These are phyloP conservation scores for Lasiommata megera DNA, from an alignment of 2,888 invertebrate genomes.

Conservation along the genomic window DNA sequence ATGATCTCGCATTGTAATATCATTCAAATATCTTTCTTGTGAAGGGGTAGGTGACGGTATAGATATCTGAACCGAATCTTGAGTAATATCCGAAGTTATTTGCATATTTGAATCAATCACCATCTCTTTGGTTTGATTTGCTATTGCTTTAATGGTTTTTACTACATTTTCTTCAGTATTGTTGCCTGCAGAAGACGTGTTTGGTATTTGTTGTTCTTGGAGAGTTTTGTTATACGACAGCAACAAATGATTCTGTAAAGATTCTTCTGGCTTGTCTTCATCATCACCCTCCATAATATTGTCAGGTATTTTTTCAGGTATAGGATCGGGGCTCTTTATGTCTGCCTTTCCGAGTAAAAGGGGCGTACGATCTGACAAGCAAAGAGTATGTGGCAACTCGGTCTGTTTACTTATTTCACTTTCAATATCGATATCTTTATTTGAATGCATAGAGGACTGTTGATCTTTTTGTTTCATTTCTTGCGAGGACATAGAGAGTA, in stretches of 20 bases:
- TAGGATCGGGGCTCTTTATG: conserved; percentile 74
- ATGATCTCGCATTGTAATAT: conserved; percentile 83
- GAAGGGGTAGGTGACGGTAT: conserved; percentile 85
- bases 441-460: conserved; percentile 45
- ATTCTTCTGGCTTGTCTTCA: conserved; percentile 72
- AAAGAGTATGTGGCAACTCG: conserved; percentile 68
- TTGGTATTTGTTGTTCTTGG: conserved; percentile 47
- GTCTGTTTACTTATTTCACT: conserved; percentile 76
- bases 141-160: conserved; percentile 78
- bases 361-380: conserved; percentile 64
- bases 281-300: conserved; percentile 75
- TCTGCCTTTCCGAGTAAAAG: conserved; percentile 71
- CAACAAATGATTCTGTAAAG: conserved; percentile 53
- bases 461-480: conserved; percentile 45
- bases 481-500: conserved; percentile 44
- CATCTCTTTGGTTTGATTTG: conserved; percentile 79
- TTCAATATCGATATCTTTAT: conserved; percentile 73
- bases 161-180: conserved; percentile 66
- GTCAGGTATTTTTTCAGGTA: conserved; percentile 77
- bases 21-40: conserved; percentile 83
- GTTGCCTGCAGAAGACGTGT: conserved; percentile 40
- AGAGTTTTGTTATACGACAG: conserved; percentile 58
- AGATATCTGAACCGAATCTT: conserved; percentile 84
- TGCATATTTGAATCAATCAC: conserved; percentile 80
- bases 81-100: conserved; percentile 79